Conservation (phyloP, 2,888 invertebrate genomes). For the Melinaea marsaeus region DNA sequence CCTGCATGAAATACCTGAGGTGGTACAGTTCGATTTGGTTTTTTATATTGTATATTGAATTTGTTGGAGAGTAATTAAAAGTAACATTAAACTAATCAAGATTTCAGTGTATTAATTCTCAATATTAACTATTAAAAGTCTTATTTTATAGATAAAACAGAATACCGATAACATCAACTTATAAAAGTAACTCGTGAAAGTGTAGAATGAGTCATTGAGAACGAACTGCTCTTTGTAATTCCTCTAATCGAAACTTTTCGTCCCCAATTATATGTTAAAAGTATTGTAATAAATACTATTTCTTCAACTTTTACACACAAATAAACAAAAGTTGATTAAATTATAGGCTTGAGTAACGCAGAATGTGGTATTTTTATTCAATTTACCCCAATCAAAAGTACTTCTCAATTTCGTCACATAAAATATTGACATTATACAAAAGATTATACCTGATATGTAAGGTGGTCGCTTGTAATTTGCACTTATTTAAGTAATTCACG, state of each 20-base stretch:
- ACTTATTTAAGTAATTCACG: constrained; percentile 10
- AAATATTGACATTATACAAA: constrained; percentile 22
- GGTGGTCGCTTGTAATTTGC: constrained; percentile 10
- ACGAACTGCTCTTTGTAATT: no score
- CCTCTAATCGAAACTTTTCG: no score
- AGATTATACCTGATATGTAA: constrained; percentile 36
- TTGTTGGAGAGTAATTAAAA: no score
- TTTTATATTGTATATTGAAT: no score
- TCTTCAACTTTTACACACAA: not conserved
- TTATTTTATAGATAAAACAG: not conserved
- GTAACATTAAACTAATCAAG: no score
- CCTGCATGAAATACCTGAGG: no score
- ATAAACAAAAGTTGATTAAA: constrained; percentile 13
- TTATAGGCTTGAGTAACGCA: not conserved
- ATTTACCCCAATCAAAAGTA: not conserved
- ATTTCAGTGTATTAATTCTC: no score
- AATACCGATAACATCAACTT: not conserved
- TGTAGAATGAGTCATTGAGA: not conserved
- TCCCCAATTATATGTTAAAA: no score
- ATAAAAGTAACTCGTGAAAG: constrained; percentile 1
- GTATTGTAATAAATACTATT: no score
- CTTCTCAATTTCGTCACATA: constrained; percentile 18
- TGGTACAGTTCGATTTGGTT: no score
- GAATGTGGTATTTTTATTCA: constrained; percentile 1
- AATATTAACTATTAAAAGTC: not conserved